A percentile compares a stretch with the other conserved stretches of the same genome.
Evolutionary conservation across 2,113 vertebrate species (phyloP).

Genomic region (Turnix velox): DNA sequence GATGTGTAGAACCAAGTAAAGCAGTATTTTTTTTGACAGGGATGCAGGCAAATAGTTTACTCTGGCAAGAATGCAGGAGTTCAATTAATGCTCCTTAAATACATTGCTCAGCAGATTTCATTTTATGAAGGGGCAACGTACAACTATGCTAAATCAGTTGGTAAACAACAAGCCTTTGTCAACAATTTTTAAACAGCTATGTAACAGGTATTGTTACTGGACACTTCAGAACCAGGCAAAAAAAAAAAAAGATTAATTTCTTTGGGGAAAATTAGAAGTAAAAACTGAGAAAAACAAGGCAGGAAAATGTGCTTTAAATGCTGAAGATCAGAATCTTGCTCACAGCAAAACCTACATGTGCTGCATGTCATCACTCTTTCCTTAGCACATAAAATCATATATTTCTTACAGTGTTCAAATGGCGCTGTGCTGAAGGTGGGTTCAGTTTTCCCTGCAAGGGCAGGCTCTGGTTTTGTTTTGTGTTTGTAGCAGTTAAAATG

Average conservation of each 20-base stretch:
- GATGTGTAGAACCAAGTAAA: not conserved
- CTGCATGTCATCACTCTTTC: not conserved
- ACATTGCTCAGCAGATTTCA: not conserved
- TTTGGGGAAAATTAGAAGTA: not conserved
- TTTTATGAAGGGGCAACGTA: not conserved
- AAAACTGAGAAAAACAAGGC: not conserved
- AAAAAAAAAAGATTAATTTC: not conserved
- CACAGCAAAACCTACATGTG: not conserved
- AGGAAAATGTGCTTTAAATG: not conserved
- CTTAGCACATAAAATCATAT: not conserved
- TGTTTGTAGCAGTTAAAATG: not conserved
- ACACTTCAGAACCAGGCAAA: not conserved
- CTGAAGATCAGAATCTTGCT: not conserved
- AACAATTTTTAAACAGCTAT: not conserved
- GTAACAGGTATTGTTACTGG: not conserved
- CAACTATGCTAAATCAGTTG: not conserved
- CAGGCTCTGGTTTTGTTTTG: not conserved
- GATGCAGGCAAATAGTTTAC: not conserved
- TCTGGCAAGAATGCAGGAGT: not conserved
- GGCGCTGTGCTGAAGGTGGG: not conserved
- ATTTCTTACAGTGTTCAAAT: not conserved
- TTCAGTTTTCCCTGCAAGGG: not conserved
- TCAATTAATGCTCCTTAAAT: not conserved
- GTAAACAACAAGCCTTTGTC: not conserved
- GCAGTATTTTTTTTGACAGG: not conserved